A percentile compares a stretch with the other conserved stretches of the same genome.
phyloP scores from a whole-genome alignment of 2,113 vertebrate species.

The Excalfactoria chinensis region DNA sequence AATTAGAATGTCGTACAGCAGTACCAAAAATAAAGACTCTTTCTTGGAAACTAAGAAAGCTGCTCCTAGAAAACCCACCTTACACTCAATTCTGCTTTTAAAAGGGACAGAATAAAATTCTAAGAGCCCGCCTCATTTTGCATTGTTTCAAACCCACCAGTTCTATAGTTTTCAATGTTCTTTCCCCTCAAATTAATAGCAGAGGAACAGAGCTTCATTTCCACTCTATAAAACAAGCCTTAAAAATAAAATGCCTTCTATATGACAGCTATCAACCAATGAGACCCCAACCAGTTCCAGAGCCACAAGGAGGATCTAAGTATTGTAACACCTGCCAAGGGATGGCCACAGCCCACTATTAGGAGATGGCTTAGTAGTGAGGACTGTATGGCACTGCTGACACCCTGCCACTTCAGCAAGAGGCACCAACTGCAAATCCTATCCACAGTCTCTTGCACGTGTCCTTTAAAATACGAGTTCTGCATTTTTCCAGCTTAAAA shows the following conservation, averaged over 20 bases:
- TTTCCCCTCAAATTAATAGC: neutral
- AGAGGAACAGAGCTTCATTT: neutral
- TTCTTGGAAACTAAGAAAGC: neutral
- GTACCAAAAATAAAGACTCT: neutral
- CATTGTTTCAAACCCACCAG: neutral
- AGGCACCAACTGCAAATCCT: neutral
- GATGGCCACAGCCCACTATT: accelerated
- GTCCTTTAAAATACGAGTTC: neutral
- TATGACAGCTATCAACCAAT: neutral
- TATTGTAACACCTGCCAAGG: neutral
- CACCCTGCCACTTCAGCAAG: neutral
- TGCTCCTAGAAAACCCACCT: neutral
- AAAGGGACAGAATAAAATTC: neutral
- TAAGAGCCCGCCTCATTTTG: neutral
- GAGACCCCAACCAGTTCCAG: neutral
- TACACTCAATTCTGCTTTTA: neutral
- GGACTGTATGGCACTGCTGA: neutral
- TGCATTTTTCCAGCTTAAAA: neutral
- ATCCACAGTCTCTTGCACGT: neutral
- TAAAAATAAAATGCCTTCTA: neutral
- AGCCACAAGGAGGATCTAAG: neutral
- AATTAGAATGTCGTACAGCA: neutral
- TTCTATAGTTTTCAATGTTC: neutral
- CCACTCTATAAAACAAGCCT: neutral
- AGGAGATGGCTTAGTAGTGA: neutral